A percentile compares a stretch with the other conserved stretches of the same genome.
phyloP scores from a whole-genome alignment of 2,113 vertebrate genomes.

The Ctenomys sociabilis region DNA sequence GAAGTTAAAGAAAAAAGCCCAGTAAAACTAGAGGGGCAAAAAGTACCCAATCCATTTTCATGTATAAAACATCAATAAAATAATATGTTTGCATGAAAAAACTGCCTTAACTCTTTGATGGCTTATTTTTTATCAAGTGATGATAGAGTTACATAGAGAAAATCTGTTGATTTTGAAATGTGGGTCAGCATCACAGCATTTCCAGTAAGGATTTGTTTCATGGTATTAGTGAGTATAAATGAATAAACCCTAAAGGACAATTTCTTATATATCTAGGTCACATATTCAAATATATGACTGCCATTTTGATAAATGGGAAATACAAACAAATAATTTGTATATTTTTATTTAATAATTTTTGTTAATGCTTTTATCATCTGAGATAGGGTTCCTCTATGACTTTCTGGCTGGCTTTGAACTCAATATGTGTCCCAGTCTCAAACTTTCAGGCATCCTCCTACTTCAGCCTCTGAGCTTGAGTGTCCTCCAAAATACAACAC shows the following conservation, averaged over 20 bases:
- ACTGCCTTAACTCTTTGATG: not conserved
- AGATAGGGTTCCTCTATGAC: not conserved
- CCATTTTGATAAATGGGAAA: slow-evolving; percentile 6
- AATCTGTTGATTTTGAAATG: not conserved
- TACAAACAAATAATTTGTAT: slow-evolving; percentile 41
- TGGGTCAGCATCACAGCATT: not conserved
- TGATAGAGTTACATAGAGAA: not conserved
- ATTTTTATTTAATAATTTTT: not conserved
- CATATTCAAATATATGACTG: not conserved
- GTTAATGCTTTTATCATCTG: not conserved
- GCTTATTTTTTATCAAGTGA: not conserved
- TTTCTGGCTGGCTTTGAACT: not conserved
- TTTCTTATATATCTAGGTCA: slow-evolving; percentile 23
- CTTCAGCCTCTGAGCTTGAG: not conserved
- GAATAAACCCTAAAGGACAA: not conserved
- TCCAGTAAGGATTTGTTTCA: not conserved
- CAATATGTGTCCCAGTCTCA: accelerated
- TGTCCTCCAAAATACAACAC: not conserved
- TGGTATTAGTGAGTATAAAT: not conserved
- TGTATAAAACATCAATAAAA: not conserved
- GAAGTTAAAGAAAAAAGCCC: slow-evolving; percentile 49
- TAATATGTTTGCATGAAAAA: not conserved
- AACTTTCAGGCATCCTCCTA: not conserved
- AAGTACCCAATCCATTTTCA: not conserved
- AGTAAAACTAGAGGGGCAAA: slow-evolving; percentile 56